Percentiles rank a stretch among this genome's conserved stretches.
These are phyloP conservation scores for Cirrhinus molitorella DNA, from an alignment of 2,797 vertebrate genomes.

Conservation along the genomic window DNA sequence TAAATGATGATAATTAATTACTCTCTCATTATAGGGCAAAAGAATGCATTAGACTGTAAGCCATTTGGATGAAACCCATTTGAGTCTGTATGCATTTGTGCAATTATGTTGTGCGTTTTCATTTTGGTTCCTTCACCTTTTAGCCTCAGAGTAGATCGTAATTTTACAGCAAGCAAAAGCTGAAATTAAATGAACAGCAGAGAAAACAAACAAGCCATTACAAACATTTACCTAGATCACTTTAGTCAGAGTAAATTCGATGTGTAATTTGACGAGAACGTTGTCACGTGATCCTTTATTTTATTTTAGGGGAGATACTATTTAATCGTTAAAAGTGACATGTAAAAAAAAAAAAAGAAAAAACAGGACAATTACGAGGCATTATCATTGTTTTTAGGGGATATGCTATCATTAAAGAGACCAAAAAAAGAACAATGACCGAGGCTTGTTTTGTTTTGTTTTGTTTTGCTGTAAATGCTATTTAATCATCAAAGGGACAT, in stretches of 20 bases:
- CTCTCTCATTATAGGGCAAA: neutral
- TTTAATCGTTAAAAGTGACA: no score
- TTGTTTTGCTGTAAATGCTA: no score
- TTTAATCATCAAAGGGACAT: no score
- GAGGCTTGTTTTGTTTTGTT: no score
- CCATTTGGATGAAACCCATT: conserved; percentile 6
- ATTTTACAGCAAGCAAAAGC: neutral
- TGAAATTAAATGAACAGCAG: neutral
- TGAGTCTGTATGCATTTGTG: neutral
- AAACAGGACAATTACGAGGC: no score
- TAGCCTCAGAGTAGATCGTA: conserved; percentile 1
- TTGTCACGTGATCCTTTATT: no score
- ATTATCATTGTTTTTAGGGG: no score
- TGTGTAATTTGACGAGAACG: neutral
- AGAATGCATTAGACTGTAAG: neutral
- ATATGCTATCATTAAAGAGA: no score
- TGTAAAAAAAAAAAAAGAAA: no score
- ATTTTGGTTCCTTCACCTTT: conserved; percentile 19
- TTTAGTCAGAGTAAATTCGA: neutral
- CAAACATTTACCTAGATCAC: neutral
- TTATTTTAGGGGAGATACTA: no score
- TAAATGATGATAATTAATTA: conserved; percentile 31
- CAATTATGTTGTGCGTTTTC: neutral
- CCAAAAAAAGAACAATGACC: no score
- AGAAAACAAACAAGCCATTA: neutral